These are phyloP conservation scores for Ovis aries DNA, from an alignment of 2,113 vertebrate species.

Conservation along the genomic window ARS-UI_Ramb_v3.0 NC_056054.1:142433501-142434000, in stretches of 20 bases:
- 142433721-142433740: neutral
- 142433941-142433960: neutral
- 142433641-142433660: conserved; percentile 58
- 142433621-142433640: conserved; percentile 58
- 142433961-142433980: neutral
- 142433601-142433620: conserved; percentile 65
- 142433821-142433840: neutral
- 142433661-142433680: conserved; percentile 24
- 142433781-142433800: neutral
- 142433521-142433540: conserved; percentile 53
- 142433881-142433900: neutral
- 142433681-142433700: conserved; percentile 25
- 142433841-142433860: neutral
- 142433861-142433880: neutral
- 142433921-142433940: neutral
- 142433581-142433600: conserved; percentile 63
- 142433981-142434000: conserved; percentile 18
- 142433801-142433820: neutral
- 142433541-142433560: conserved; percentile 50
- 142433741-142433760: neutral
- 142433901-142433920: neutral
- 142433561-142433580: conserved; percentile 53
- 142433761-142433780: neutral
- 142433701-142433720: conserved; percentile 32
- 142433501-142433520: neutral